Conservation (phyloP, 2,888 invertebrate genomes). For the Chaitophorus viminalis region DNA sequence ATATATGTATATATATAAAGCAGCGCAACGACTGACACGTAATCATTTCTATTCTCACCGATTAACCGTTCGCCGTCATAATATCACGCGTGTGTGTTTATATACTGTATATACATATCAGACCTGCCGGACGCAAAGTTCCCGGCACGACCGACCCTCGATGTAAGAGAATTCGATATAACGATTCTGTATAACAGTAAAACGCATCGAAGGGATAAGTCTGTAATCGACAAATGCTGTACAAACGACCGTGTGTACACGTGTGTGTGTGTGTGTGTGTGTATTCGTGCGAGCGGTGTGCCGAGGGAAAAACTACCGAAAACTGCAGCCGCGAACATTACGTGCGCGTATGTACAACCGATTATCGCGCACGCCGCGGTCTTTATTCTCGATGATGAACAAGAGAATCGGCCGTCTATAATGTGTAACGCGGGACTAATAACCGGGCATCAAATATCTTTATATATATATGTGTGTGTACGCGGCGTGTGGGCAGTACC, state of each 20-base stretch:
- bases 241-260: background rate
- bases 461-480: background rate
- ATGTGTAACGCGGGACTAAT: conserved; percentile 60
- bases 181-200: conserved; percentile 21
- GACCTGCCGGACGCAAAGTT: background rate
- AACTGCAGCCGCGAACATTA: background rate
- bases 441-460: background rate
- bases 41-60: conserved; percentile 28
- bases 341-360: conserved; percentile 1
- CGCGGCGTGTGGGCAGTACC: background rate
- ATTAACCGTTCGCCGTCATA: background rate
- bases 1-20: no score
- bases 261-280: background rate
- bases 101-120: no score
- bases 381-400: conserved; percentile 44
- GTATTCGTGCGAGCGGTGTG: no score
- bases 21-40: conserved; percentile 11
- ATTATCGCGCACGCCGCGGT: conserved; percentile 28
- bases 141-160: conserved; percentile 7
- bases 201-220: conserved; percentile 32
- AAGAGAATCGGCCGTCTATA: conserved; percentile 5
- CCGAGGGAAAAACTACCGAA: background rate
- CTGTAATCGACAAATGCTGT: conserved; percentile 55
- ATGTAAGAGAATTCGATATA: no score
- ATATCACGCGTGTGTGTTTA: background rate